phyloP scores from a whole-genome alignment of 2,113 vertebrate genomes.

The Cryptotis parvus region DNA sequence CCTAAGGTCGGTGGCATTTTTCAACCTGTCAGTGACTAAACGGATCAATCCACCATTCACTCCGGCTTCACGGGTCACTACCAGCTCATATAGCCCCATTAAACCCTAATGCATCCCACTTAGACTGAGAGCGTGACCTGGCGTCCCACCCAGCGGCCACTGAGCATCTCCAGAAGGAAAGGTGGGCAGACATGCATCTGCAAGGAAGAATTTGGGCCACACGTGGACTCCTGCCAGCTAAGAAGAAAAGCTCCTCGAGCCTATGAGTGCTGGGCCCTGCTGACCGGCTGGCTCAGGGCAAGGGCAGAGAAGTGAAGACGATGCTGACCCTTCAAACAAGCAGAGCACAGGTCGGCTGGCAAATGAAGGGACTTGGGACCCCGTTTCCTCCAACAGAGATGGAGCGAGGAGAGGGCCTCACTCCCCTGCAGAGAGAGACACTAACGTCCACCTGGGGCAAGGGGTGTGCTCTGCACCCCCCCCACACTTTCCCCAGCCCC shows the following conservation, averaged over 20 bases:
- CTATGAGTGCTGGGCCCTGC: not conserved
- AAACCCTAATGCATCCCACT: conserved; percentile 60
- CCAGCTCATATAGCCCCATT: not conserved
- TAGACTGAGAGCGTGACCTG: not conserved
- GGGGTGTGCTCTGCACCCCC: no score
- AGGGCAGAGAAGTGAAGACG: not conserved
- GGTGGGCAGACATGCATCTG: fast-evolving
- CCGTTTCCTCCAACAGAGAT: not conserved
- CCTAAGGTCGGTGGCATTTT: not conserved
- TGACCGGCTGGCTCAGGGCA: not conserved
- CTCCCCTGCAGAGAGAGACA: no score
- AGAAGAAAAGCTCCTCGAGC: not conserved
- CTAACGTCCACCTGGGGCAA: no score
- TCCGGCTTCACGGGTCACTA: conserved; percentile 30
- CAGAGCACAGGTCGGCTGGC: no score
- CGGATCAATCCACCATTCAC: conserved; percentile 3
- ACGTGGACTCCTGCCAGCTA: fast-evolving
- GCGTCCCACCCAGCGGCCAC: not conserved
- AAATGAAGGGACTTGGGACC: not conserved
- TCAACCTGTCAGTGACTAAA: not conserved
- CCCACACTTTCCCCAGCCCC: no score
- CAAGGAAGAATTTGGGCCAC: not conserved
- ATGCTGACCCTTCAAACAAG: no score
- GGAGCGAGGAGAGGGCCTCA: no score
- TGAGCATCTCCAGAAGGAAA: fast-evolving